Base-by-base conservation (phyloP, 2,888 invertebrate genomes). In the Cataglyphis rosenhaueri region DNA sequence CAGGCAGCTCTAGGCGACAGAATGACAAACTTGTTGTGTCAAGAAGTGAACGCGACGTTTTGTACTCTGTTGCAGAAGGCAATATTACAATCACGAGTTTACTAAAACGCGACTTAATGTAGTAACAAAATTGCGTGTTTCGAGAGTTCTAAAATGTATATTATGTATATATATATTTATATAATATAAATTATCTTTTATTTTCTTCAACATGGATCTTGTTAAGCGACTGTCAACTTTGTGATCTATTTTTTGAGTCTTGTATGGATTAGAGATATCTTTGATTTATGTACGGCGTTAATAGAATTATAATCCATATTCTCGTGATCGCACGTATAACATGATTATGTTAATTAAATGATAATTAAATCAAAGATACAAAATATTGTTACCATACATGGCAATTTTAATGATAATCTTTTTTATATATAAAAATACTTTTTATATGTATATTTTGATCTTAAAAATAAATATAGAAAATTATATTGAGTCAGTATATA, bases 1-100 rank as follows among this genome's bases (percentile, higher is more conserved):
- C 98, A 98, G 93, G 97, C 97, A 0, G 97, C 98, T 0, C 95
- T 98, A 0, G 97, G 97, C 3, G 94, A 94, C 75, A 93, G 94
- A 90, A 92, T 93, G 52, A 94, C 94, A 18, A 93, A 94, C 81
- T 87, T 91, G 52, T 91, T 95, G 0, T 95, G 95, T 81, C 92
- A 92, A 64, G 93, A 95, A 87, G 95, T 95, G 8, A 95, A 95
- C 84, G 86, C 90, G 41, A 95, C 95, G 2, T 95, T 95, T 88
- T 92, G 92, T 62, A 89, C 91, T 41, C 91, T 95, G 35, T 86
- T 95, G 65, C 94, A 92, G 68, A 94, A 94, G 89, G 95, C 95
- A 15, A 95, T 95, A 84, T 91, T 95, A 55, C 95, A 95, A 85
- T 93, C 94, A 3, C 94, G 93, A 88, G 93, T 95, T 84, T 95